Evolutionary conservation across 2,797 vertebrate species (phyloP), one percentile per base, ranked within the genome.

Genomic region (Centropyge bicolor): DNA sequence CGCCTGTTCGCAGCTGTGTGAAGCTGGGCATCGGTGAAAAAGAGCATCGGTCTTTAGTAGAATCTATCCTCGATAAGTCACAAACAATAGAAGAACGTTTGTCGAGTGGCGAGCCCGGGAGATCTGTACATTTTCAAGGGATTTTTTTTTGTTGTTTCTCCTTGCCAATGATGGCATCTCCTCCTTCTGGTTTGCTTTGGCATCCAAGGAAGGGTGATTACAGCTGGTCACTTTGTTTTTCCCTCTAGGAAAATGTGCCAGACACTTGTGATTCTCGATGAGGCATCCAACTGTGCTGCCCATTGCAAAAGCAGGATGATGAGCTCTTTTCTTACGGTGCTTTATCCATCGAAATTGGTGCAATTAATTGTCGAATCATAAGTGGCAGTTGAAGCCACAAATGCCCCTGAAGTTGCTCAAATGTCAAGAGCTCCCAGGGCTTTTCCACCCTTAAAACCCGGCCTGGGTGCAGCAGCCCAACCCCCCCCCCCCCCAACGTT

Each of bases 121-220:
- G 61, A 66, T 63, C 6, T 8, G 63, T 65, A 14, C 2, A 49
- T 36, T 49, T 65, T 65, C 14, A 20, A 20, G 19, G 17, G 48
- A 9, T 31, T 19, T 62, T 63, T 17, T 46, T 38, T 43, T 59
- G n/a, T 57, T 16, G n/a, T 35, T 10, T 36, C 45, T 71, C 9
- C 7, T 70, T 45, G 61, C 59, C 43, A 69, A 14, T 51, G 52
- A 69, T 74, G 56, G n/a, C 36, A 57, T 70, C 61, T 55, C 63
- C 19, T 55, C 57, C 43, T 51, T 66, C 66, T 63, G 31, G 20
- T 84, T 85, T 70, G 54, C 24, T 69, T 76, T 82, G 48, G 67
- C 62, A 46, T 41, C 70, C 45, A 38, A 46, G 20, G 24, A 70
- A 35, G 27, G n/a, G 46, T n/a, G 62, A 79, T 79, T 68, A 54